phyloP scores from a whole-genome alignment of 2,797 vertebrate species.

The Coilia nasus region DNA sequence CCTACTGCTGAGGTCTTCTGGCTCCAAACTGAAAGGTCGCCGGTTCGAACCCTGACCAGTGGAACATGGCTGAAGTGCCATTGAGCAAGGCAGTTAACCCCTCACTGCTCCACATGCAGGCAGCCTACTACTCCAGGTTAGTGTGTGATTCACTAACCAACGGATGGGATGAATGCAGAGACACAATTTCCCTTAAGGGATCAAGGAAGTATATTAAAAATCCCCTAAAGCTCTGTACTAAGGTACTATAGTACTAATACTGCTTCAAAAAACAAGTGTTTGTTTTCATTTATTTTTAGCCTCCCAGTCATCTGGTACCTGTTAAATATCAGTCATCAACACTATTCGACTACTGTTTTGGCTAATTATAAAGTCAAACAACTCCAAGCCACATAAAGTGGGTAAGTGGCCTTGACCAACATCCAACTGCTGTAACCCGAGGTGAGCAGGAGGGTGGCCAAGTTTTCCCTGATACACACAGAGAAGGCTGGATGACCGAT shows the following conservation, averaged over 20 bases:
- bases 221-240: no score
- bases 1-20: no score
- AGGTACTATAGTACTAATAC: background rate
- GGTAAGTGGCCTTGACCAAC: background rate
- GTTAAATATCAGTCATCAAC: background rate
- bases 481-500: background rate
- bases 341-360: background rate
- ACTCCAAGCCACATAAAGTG: background rate
- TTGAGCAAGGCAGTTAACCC: no score
- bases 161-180: no score
- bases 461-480: background rate
- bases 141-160: no score
- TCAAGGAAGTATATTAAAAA: no score
- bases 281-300: background rate
- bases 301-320: background rate
- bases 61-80: no score
- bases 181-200: no score
- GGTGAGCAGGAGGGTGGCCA: background rate
- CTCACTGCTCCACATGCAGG: no score
- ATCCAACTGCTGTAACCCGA: background rate
- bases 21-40: no score
- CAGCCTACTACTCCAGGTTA: no score
- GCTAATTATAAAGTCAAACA: slow-evolving; percentile 1
- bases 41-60: no score
- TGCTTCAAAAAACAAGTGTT: background rate